phyloP scores from a whole-genome alignment of 2,888 invertebrate species.

The Synergus gifuensis region DNA sequence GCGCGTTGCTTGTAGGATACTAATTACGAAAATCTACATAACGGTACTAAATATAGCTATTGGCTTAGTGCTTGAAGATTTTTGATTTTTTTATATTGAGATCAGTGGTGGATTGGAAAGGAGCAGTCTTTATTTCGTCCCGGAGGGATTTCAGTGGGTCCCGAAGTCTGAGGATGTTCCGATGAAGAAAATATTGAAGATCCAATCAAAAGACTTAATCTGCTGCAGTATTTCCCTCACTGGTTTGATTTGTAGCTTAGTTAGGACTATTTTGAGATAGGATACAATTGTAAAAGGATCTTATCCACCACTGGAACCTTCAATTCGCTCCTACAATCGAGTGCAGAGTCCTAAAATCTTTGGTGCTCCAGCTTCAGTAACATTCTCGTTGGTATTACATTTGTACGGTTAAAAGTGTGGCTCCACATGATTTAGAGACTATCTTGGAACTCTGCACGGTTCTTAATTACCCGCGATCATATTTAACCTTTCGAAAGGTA shows the following conservation, averaged over 20 bases:
- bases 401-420: neutral
- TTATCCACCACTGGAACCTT: neutral
- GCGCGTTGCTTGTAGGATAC: neutral
- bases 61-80: neutral
- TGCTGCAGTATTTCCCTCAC: too few relatives aligned
- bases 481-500: neutral
- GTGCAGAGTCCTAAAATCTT: neutral
- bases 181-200: neutral
- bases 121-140: neutral
- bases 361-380: neutral
- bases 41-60: neutral
- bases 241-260: neutral
- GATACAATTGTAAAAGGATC: neutral
- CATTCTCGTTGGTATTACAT: neutral
- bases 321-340: neutral
- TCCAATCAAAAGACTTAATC: too few relatives aligned
- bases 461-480: neutral
- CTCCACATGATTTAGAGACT: neutral
- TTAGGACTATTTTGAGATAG: neutral
- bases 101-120: neutral
- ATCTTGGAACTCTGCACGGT: neutral
- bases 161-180: neutral
- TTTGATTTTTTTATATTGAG: neutral
- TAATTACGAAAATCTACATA: conserved; percentile 9
- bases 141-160: neutral